Evolutionary conservation across 2,113 vertebrate genomes (phyloP).

Genomic region (Excalfactoria chinensis): DNA sequence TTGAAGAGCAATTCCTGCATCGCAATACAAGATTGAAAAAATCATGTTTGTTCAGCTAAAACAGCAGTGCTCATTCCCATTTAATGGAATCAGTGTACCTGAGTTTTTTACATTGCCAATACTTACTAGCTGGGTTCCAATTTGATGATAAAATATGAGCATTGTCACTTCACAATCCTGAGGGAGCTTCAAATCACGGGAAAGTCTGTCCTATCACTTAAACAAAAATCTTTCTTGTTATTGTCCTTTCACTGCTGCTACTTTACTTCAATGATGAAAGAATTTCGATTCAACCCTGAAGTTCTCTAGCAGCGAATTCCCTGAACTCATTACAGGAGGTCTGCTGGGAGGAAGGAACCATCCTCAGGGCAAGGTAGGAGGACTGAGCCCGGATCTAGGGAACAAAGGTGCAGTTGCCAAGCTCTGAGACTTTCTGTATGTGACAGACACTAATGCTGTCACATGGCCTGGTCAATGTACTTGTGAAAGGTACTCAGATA

Average conservation of each 20-base stretch:
- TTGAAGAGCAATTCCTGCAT: background rate
- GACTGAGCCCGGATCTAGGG: background rate
- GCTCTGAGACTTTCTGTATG: background rate
- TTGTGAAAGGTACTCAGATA: background rate
- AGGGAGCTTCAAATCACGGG: constrained; percentile 21
- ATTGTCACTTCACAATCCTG: constrained; percentile 4
- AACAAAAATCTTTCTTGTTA: background rate
- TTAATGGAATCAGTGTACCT: constrained; percentile 32
- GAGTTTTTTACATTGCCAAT: constrained; percentile 9
- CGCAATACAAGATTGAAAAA: background rate
- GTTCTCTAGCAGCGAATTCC: background rate
- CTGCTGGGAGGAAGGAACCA: background rate
- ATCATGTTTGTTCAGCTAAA: constrained; percentile 12
- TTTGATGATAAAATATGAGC: constrained; percentile 39
- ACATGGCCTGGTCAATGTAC: background rate
- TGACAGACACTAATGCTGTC: background rate
- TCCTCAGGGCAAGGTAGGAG: background rate
- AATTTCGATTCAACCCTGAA: background rate
- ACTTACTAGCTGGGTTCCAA: constrained; percentile 16
- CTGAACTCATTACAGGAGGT: background rate
- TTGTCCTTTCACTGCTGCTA: background rate
- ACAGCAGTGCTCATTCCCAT: constrained; percentile 5
- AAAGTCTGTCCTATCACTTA: constrained; percentile 9
- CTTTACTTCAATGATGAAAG: background rate
- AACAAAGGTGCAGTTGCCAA: background rate